Evolutionary conservation across 2,888 invertebrate species (phyloP), one percentile per base, ranked within the genome.

Genomic region (Drosophila nr. perissopoda): DNA sequence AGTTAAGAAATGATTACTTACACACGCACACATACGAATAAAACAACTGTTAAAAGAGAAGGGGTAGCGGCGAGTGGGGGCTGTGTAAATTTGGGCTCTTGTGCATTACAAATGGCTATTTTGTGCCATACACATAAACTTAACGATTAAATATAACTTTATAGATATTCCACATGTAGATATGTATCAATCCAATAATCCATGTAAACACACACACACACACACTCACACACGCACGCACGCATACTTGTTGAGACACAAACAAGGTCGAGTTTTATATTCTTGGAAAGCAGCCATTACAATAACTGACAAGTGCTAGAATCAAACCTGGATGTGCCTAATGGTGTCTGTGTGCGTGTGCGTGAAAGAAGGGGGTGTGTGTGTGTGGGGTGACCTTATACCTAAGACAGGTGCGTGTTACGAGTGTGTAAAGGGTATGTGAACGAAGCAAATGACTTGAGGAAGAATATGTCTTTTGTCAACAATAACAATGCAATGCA

Each of bases 121-220:
- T 59, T 66, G 42, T 61, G 53, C 61, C 34, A 63, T 68, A 87
- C 56, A 81, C 64, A 80, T 53, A 71, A 66, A 61, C 45, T 56
- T 80, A 84, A 85, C 69, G 70, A 64, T 80, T 83, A 83, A 75
- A 86, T 88, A 78, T 78, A 86, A 83, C 69, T 51, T 59, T 45
- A 63, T 27, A 67, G 51, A 63, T 59, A 42, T 38, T 51, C n/a
- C 11, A 29, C n/a, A 59, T 27, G 42, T 25, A 51, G 42, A 33
- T 53, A 78, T 65, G 33, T 27, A 51, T 38, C n/a, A 34, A 10
- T 31, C 16, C 16, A 45, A 45, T 45, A 45, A 45, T 45, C 16
- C 16, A 45, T 25, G 45, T 16, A 45, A 25, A 16, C 40, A 58
- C 16, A 45, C 48, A 40, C 45, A 59, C 16, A 52, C 36, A 49